Percentiles rank a stretch among this genome's conserved stretches.
Conservation (phyloP, 2,797 vertebrate species). For the Steatocranus sp. region DNA sequence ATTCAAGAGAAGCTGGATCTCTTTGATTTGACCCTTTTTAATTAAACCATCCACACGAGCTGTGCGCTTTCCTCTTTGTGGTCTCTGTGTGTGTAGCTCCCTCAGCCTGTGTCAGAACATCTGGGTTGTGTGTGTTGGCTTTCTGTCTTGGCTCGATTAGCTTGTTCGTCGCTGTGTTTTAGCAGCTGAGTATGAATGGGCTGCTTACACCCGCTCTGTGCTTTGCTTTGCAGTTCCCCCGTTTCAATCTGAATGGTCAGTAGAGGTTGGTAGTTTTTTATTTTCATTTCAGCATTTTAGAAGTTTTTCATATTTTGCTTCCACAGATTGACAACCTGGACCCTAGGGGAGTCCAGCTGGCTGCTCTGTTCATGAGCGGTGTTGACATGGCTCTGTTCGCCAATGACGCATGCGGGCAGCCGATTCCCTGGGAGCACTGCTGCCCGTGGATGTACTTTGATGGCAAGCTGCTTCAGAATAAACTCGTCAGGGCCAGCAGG, state of each 20-base stretch:
- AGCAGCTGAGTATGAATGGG: slow-evolving; percentile 19
- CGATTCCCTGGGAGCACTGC: slow-evolving; percentile 95
- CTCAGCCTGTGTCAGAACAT: slow-evolving; percentile 16
- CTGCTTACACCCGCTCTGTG: slow-evolving; percentile 30
- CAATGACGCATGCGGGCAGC: slow-evolving; percentile 92
- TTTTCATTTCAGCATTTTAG: background rate
- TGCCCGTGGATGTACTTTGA: slow-evolving; percentile 99
- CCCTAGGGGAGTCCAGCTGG: slow-evolving; percentile 89
- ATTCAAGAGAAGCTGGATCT: background rate
- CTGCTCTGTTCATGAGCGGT: slow-evolving; percentile 93
- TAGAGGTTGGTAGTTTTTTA: background rate
- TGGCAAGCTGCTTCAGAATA: slow-evolving; percentile 94
- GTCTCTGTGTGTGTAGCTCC: slow-evolving; percentile 27
- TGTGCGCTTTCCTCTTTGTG: slow-evolving; percentile 28
- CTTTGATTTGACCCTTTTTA: background rate
- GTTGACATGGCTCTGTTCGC: slow-evolving; percentile 95
- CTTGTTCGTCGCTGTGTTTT: background rate
- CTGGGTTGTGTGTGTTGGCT: slow-evolving; percentile 30
- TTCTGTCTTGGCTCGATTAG: slow-evolving; percentile 32
- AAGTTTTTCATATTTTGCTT: background rate
- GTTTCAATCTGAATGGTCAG: slow-evolving; percentile 8
- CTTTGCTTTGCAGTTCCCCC: slow-evolving; percentile 34
- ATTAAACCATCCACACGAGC: slow-evolving; percentile 56
- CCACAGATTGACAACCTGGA: slow-evolving; percentile 92
- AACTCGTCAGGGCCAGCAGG: slow-evolving; percentile 88